Conservation (phyloP, 2,113 vertebrate species). For the Caranx melampygus region DNA sequence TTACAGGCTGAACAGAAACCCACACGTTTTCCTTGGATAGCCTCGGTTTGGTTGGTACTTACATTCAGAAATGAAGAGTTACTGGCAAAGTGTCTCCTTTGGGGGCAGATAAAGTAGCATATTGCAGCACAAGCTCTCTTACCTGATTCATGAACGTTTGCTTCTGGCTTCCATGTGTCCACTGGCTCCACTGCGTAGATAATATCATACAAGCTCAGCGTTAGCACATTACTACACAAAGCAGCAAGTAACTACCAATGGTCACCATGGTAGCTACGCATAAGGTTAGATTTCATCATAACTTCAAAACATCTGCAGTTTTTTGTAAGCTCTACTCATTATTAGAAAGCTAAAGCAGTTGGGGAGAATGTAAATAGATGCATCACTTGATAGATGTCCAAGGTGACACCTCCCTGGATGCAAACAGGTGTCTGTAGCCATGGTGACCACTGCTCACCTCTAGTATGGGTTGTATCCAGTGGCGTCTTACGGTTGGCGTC, state of each 20-base stretch:
- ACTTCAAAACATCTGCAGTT: background rate
- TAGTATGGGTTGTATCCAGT: constrained; percentile 68
- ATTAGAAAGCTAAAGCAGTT: constrained; percentile 10
- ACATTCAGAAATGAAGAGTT: constrained; percentile 25
- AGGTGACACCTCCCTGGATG: constrained; percentile 2
- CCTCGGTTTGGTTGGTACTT: constrained; percentile 51
- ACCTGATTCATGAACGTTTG: constrained; percentile 88
- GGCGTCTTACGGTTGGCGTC: constrained; percentile 69
- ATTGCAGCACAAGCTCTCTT: constrained; percentile 54
- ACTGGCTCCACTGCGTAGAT: constrained; percentile 83
- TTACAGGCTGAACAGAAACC: constrained; percentile 68
- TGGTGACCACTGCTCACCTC: constrained; percentile 72
- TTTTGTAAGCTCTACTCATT: background rate
- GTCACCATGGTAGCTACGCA: constrained; percentile 6
- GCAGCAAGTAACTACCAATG: constrained; percentile 11
- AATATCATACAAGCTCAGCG: constrained; percentile 74
- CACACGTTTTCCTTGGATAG: constrained; percentile 45
- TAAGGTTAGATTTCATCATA: background rate
- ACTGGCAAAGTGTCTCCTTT: constrained; percentile 22
- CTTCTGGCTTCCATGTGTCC: constrained; percentile 85
- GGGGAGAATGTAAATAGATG: background rate
- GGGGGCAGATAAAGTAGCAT: constrained; percentile 1
- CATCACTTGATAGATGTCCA: background rate
- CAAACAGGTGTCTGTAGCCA: constrained; percentile 34
- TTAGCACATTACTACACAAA: constrained; percentile 53